Conservation (phyloP, 2,888 invertebrate genomes). For the Chrysotoxum bicinctum region DNA sequence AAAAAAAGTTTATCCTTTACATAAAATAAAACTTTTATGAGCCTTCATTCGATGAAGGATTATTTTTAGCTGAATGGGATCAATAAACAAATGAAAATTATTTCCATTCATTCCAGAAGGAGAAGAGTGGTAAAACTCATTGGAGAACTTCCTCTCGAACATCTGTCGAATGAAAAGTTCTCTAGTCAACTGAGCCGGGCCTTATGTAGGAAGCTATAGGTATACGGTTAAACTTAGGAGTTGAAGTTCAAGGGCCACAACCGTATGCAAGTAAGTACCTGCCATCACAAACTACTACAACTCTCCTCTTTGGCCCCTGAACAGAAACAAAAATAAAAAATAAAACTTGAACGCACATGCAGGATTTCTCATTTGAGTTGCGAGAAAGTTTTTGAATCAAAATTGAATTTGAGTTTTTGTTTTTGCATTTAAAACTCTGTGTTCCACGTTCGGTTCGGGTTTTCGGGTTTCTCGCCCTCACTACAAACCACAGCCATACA, state of each 20-base stretch:
- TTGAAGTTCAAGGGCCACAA: conserved; percentile 62
- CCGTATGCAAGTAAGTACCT: conserved; percentile 46
- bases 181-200: conserved; percentile 30
- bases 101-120: conserved; percentile 21
- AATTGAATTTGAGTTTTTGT: conserved; percentile 59
- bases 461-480: neutral
- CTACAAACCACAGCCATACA: neutral
- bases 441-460: neutral
- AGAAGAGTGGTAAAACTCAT: conserved; percentile 37
- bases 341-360: conserved; percentile 15
- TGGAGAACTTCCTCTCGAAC: conserved; percentile 52
- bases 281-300: neutral
- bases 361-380: conserved; percentile 24
- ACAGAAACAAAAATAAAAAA: neutral
- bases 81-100: conserved; percentile 68
- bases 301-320: neutral
- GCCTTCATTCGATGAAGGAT: conserved; percentile 30
- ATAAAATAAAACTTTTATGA: conserved; percentile 42
- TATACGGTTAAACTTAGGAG: neutral
- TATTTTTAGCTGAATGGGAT: conserved; percentile 49
- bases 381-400: conserved; percentile 54
- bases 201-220: neutral
- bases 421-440: conserved; percentile 10
- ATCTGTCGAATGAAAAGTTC: conserved; percentile 63
- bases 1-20: conserved; percentile 29